Evolutionary conservation across 2,113 vertebrate genomes (phyloP).

Genomic region (Vulpes vulpes): DNA sequence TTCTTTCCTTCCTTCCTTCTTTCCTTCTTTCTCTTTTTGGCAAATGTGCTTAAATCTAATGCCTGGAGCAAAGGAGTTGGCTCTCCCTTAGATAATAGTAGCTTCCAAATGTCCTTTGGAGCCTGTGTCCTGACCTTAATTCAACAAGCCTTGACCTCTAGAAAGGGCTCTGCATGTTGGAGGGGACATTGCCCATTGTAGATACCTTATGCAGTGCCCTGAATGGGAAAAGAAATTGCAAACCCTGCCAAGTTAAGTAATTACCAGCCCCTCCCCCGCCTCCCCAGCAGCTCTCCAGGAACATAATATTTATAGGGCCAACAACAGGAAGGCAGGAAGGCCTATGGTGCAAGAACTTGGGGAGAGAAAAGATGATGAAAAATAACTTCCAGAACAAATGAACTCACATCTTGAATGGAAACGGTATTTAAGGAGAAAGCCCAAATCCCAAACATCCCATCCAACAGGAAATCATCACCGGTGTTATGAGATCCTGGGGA

Average conservation of each 20-base stretch:
- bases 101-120: not conserved
- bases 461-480: conserved; percentile 73
- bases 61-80: not conserved
- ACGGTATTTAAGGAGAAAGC: conserved; percentile 64
- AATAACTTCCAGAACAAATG: conserved; percentile 72
- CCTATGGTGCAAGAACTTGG: not conserved
- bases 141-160: not conserved
- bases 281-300: conserved; percentile 14
- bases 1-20: no score
- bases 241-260: not conserved
- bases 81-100: not conserved
- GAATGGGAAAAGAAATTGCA: not conserved
- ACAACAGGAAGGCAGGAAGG: conserved; percentile 51
- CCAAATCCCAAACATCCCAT: conserved; percentile 51
- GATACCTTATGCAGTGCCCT: not conserved
- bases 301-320: conserved; percentile 23
- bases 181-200: not conserved
- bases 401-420: conserved; percentile 66
- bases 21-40: no score
- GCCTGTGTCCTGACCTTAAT: not conserved
- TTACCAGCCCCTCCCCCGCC: not conserved
- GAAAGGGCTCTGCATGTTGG: not conserved
- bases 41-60: not conserved
- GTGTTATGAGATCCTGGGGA: conserved; percentile 58
- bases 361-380: conserved; percentile 67